A percentile compares a stretch with the other conserved stretches of the same genome.
These are phyloP conservation scores for Nibea albiflora DNA, from an alignment of 2,113 vertebrate species.

Conservation along the genomic window DNA sequence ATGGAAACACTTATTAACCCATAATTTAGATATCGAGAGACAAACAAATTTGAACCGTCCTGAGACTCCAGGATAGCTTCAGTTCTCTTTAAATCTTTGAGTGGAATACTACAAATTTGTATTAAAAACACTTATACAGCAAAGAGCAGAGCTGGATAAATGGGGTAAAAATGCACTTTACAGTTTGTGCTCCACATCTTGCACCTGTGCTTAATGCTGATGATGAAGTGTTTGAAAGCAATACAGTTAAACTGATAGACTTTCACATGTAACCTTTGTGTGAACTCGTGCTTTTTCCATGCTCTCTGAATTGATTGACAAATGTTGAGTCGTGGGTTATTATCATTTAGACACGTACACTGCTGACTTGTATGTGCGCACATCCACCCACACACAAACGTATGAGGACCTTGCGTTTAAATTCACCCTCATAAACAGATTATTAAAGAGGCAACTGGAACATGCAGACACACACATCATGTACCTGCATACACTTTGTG, in stretches of 20 bases:
- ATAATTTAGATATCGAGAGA: neutral
- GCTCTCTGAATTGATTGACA: slow-evolving; percentile 44
- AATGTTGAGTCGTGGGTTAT: slow-evolving; percentile 32
- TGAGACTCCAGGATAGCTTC: neutral
- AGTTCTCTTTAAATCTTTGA: neutral
- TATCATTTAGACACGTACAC: slow-evolving; percentile 36
- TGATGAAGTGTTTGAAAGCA: neutral
- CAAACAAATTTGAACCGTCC: neutral
- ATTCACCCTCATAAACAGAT: neutral
- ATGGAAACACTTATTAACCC: neutral
- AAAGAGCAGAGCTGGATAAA: too few relatives aligned
- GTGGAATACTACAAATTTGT: neutral
- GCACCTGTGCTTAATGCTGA: too few relatives aligned
- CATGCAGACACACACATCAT: slow-evolving; percentile 6
- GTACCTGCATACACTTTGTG: neutral
- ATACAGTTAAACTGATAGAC: neutral
- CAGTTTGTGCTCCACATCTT: neutral
- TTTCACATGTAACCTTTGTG: slow-evolving; percentile 11
- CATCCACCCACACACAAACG: neutral
- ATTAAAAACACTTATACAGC: too few relatives aligned
- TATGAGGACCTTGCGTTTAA: neutral
- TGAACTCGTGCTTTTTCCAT: slow-evolving; percentile 13
- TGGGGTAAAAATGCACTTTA: neutral
- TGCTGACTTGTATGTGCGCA: slow-evolving; percentile 3
- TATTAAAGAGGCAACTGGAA: neutral